Evolutionary conservation across 2,888 invertebrate species (phyloP).

Genomic region (Lamellibrachia columna): DNA sequence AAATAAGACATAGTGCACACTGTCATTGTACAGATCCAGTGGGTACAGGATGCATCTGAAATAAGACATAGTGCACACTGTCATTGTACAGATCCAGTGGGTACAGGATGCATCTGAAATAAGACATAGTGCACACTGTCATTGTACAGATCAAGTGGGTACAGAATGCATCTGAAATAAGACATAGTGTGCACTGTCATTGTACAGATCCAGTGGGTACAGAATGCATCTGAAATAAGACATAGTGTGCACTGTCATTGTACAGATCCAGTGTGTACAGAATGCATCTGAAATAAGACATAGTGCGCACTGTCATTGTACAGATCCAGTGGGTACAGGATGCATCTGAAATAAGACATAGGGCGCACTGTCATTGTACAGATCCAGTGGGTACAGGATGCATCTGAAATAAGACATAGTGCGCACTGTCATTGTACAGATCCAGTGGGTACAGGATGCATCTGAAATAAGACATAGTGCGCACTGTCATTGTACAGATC

Average conservation of each 20-base stretch:
- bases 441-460: background rate
- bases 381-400: conserved; percentile 90
- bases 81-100: conserved; percentile 41
- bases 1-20: conserved; percentile 81
- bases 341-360: conserved; percentile 78
- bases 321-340: too few species aligned
- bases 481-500: too few species aligned
- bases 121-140: too few species aligned
- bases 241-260: background rate
- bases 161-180: conserved; percentile 82
- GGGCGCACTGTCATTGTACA: conserved; percentile 96
- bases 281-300: too few species aligned
- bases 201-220: too few species aligned
- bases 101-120: too few species aligned
- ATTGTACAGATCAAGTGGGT: conserved; percentile 78
- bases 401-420: conserved; percentile 71
- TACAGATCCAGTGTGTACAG: background rate
- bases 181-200: too few species aligned
- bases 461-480: too few species aligned
- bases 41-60: background rate
- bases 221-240: conserved; percentile 69
- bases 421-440: background rate
- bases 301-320: too few species aligned
- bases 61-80: background rate
- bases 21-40: conserved; percentile 73